phyloP scores from a whole-genome alignment of 2,888 invertebrate genomes.

The Melieria omissa region DNA sequence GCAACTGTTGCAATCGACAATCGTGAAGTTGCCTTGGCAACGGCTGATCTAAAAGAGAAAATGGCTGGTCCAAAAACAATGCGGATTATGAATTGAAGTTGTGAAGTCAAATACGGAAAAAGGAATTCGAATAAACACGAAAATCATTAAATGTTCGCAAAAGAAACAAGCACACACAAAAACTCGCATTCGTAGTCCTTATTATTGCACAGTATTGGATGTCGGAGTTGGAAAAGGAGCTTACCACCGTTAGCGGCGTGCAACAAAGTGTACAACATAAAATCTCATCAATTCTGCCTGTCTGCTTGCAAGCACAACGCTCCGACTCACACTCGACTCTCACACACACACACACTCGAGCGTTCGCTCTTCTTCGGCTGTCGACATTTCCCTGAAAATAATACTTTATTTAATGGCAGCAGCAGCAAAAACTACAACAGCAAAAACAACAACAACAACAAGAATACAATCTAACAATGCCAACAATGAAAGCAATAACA shows the following conservation, averaged over 20 bases:
- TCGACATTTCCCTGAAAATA: neutral
- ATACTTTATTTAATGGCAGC: conserved; percentile 20
- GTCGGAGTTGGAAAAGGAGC: conserved; percentile 12
- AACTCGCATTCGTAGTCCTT: neutral
- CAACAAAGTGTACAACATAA: conserved; percentile 1
- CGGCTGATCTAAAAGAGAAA: too few species aligned
- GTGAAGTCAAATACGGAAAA: too few species aligned
- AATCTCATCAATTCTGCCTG: conserved; percentile 21
- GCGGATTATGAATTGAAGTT: too few species aligned
- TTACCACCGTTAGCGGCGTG: neutral
- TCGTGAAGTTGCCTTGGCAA: too few species aligned
- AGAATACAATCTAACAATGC: too few species aligned
- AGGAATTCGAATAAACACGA: neutral
- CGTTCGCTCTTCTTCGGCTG: neutral
- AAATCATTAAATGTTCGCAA: neutral
- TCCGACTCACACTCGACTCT: too few species aligned
- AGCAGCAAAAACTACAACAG: neutral
- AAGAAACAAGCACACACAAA: conserved; percentile 9
- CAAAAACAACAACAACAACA: conserved; percentile 9
- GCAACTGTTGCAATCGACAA: too few species aligned
- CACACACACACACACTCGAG: neutral
- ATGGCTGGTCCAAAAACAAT: too few species aligned
- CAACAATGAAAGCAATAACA: neutral
- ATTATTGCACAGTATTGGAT: neutral
- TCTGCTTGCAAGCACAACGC: neutral